phyloP scores from a whole-genome alignment of 2,113 vertebrate species.

The Meriones unguiculatus region DNA sequence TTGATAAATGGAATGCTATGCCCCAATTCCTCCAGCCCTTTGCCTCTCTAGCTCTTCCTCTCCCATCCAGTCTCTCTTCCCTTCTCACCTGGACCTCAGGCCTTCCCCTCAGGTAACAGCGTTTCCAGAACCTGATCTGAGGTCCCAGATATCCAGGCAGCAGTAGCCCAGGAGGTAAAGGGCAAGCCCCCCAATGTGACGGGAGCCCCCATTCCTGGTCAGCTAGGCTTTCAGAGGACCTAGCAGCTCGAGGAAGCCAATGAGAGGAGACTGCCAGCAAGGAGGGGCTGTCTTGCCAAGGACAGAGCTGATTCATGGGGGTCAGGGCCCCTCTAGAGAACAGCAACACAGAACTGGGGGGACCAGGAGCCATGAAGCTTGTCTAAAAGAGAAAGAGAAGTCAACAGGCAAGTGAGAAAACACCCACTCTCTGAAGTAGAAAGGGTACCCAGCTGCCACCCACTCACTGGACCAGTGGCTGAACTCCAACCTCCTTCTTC shows the following conservation, averaged over 20 bases:
- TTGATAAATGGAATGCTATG: not conserved
- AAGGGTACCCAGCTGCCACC: slow-evolving; percentile 89
- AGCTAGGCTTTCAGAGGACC: slow-evolving; percentile 88
- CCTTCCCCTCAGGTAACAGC: slow-evolving; percentile 94
- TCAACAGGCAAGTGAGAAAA: not conserved
- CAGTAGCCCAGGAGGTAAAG: slow-evolving; percentile 85
- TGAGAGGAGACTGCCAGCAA: slow-evolving; percentile 86
- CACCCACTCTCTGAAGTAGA: slow-evolving; percentile 79
- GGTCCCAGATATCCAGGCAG: slow-evolving; percentile 91
- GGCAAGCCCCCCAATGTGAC: slow-evolving; percentile 81
- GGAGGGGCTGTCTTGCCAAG: slow-evolving; percentile 89
- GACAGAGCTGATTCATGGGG: slow-evolving; percentile 90
- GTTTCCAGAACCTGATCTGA: slow-evolving; percentile 92
- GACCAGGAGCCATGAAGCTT: slow-evolving; percentile 64
- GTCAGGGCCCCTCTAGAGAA: slow-evolving; percentile 90
- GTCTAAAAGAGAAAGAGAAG: slow-evolving; percentile 59
- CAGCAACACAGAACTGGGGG: slow-evolving; percentile 85
- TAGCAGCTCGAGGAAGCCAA: slow-evolving; percentile 84
- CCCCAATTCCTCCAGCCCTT: not conserved
- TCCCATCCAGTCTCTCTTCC: not conserved
- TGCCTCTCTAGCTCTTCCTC: not conserved
- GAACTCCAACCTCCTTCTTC: slow-evolving; percentile 70
- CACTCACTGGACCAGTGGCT: slow-evolving; percentile 91
- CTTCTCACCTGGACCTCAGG: slow-evolving; percentile 91
- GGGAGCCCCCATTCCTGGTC: slow-evolving; percentile 88